Base-by-base conservation (phyloP, 1,140 invertebrate genomes). In the Meloidogyne floridensis region DNA sequence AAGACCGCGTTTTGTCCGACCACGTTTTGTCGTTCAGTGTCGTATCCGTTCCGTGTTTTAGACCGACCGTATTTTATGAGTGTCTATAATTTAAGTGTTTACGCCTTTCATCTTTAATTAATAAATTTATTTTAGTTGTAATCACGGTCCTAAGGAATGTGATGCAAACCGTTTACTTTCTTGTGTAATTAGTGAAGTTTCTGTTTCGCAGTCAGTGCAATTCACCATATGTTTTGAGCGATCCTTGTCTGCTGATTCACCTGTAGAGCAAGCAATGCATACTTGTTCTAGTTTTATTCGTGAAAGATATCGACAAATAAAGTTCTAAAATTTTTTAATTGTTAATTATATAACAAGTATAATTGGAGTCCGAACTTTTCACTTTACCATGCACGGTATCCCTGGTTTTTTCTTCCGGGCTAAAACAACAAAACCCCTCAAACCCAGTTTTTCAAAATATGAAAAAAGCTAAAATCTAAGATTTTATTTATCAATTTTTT, bases 181-280 rank as follows among this genome's bases (percentile, higher is more conserved):
- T 71, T 89, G 88, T 82, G 88, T 89, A n/a, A 72, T 89, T 11
- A 88, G 86, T 77, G 84, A 85, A 54, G 83, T 89, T 15, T 80
- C 81, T 51, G 80, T 80, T 8, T 70, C 69, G 10, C 87, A 88
- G 13, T 71, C 82, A 13, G 75, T 89, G 11, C 88, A 84, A 10
- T 89, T 89, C 69, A 89, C 90, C 42, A 84, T 89, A 72, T 89
- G 88, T 75, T 90, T 89, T 70, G 88, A 89, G 76, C 59, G 87
- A 11, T 76, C 73, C 6, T 75, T 89, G 7, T 75, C 77, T 13
- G 65, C 81, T 18, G 69, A 82, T 65, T 75, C 74, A 20, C 72
- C 85, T 13, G 88, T 89, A 9, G 84, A 85, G 13, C 86, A 87
- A 77, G 74, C 85, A 8, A 73, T 90, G 74, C 85, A 86, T 74